Evolutionary conservation across 2,888 invertebrate species (phyloP), one percentile per base, ranked within the genome.

Genomic region (Diaphora mendica): DNA sequence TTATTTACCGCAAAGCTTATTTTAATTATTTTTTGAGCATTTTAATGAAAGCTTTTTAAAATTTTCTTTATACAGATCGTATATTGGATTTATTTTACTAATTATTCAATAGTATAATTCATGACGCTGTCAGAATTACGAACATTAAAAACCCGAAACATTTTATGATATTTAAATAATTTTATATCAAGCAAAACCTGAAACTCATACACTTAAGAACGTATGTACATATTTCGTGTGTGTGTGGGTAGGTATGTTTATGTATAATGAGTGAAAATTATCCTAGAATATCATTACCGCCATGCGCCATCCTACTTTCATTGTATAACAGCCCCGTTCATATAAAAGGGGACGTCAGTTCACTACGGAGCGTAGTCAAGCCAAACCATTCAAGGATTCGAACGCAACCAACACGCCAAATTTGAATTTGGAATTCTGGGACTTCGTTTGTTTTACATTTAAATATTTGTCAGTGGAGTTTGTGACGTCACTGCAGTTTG

Each of bases 341-440:
- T 90, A 90, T 90, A 90, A 86, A 90, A 89, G 87, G 81, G 77
- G 65, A 76, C 71, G 79, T 74, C 75, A 74, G 76, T 65, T 72
- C 80, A 77, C 78, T 64, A 75, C 75, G 75, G 68, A 77, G 76
- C 87, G 87, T 87, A 92, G 92, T 92, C 86, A 88, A 85, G 79
- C 79, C 70, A 81, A 82, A 83, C 87, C 87, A 83, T 79, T 82
- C 73, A 70, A 82, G 84, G 81, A 83, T 79, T 77, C 81, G 80
- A 87, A 82, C 83, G 79, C 75, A 82, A 79, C 73, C 74, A 68
- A 73, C 48, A 35, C 79, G 76, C 67, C 71, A 71, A 77, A 73
- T 82, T 79, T 71, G 73, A 78, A 71, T 79, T 79, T 80, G 73
- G 78, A 76, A 75, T 68, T n/a, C 72, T 71, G 48, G 69, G 35